Evolutionary conservation across 2,797 vertebrate genomes (phyloP).

Genomic region (Pangasius krempfi): DNA sequence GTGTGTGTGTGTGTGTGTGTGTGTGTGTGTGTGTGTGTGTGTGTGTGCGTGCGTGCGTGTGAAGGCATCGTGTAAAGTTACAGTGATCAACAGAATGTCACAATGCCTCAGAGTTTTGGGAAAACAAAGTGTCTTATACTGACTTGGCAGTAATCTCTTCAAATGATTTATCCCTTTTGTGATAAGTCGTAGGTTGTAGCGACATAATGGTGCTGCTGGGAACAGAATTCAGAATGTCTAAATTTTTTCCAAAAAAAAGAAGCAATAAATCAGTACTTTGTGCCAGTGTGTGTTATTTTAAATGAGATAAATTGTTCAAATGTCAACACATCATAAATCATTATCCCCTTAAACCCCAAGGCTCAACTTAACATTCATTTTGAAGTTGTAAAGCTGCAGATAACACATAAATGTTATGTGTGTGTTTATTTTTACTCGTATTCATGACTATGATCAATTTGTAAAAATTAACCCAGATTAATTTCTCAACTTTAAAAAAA

Average conservation of each 20-base stretch:
- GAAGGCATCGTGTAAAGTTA: neutral
- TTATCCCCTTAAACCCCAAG: neutral
- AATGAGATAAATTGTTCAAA: neutral
- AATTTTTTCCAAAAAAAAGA: neutral
- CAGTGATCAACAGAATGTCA: neutral
- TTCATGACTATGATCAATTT: neutral
- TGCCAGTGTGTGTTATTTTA: neutral
- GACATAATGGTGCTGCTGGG: too few relatives aligned
- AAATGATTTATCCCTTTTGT: neutral
- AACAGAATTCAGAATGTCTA: neutral
- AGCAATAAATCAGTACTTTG: neutral
- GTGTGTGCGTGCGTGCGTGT: neutral
- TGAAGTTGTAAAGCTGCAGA: neutral
- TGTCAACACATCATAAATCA: neutral
- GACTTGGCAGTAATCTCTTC: neutral
- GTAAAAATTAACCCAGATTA: neutral
- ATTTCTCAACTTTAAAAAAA: neutral
- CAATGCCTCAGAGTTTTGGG: neutral
- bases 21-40: constrained; percentile 12
- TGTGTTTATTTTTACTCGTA: neutral
- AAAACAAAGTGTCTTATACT: neutral
- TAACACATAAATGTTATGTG: neutral
- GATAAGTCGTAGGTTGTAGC: neutral
- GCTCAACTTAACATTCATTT: neutral
- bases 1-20: neutral